Percentiles rank a stretch among this genome's conserved stretches.
Conservation (phyloP, 1,140 invertebrate species). For the Drosophila sp. region DNA sequence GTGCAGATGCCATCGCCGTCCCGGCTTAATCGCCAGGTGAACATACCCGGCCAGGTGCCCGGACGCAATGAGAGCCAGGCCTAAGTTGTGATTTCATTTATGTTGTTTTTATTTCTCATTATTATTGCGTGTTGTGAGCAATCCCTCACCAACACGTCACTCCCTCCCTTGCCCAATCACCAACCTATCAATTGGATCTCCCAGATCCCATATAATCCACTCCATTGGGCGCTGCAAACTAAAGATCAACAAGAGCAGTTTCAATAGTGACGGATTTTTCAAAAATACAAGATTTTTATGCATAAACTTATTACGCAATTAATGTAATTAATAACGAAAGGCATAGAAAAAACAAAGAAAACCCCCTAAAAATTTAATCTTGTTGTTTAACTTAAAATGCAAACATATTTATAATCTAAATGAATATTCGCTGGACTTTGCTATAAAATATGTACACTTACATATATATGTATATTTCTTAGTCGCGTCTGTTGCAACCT, state of each 20-base stretch:
- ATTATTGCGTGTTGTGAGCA: constrained; percentile 63
- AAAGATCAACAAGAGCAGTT: neutral
- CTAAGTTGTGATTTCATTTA: constrained; percentile 69
- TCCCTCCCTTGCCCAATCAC: constrained; percentile 20
- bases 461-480: constrained; percentile 6
- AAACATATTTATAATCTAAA: constrained; percentile 28
- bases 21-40: constrained; percentile 49
- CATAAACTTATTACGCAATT: constrained; percentile 47
- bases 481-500: constrained; percentile 24
- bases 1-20: constrained; percentile 56
- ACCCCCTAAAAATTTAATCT: constrained; percentile 23
- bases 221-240: neutral
- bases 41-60: constrained; percentile 68
- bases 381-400: constrained; percentile 60
- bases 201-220: neutral
- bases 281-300: constrained; percentile 2
- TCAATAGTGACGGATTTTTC: neutral
- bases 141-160: constrained; percentile 5
- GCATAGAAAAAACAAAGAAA: neutral
- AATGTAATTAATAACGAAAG: constrained; percentile 44
- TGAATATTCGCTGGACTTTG: constrained; percentile 60
- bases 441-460: constrained; percentile 38
- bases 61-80: constrained; percentile 76
- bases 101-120: constrained; percentile 46
- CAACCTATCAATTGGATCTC: constrained; percentile 22